Base-by-base conservation (phyloP, 2,797 vertebrate genomes). In the Diplodus sargus region DNA sequence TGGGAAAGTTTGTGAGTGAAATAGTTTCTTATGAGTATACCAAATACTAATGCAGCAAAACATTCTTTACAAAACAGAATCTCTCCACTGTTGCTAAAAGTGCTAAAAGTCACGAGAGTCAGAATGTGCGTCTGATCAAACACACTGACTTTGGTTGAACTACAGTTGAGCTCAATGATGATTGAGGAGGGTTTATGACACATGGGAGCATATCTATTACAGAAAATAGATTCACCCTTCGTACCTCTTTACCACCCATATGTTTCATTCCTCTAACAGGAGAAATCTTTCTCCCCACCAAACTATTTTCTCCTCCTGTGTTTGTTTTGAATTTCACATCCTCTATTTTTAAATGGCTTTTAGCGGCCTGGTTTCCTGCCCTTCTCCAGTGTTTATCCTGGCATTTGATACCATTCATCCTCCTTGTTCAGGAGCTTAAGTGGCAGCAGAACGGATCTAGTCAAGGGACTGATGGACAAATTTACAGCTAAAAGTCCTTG, bases 401-500 rank as follows among this genome's bases (percentile, higher is more conserved):
- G 70, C 64, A 77, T 79, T 49, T 74, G 69, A 78, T 78, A 74
- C 62, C 54, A 78, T 77, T 81, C 68, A 84, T 72, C 74, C 74
- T 81, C 56, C 74, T 75, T 81, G 67, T 83, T 85, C 77, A 45
- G 53, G 62, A 66, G 63, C 71, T 85, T 78, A 87, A 88, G 79
- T 81, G 83, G 76, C 83, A 76, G 81, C 66, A 52, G 61, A 75
- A 58, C 52, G 39, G 76, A 83, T 85, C 76, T 78, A 74, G 69
- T 79, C 48, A 9, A 56, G 69, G 70, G 59, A 82, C 64, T 73
- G 83, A 89, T 78, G 76, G 79, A 75, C 71, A 82, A 66, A 88
- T 88, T 87, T 76, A 86, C 51, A 78, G 82, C 79, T 79, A 6
- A 70, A 84, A 67, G 63, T 80, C 82, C 42, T 14, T 12, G 58